Evolutionary conservation across 2,888 invertebrate genomes (phyloP), one percentile per base, ranked within the genome.

Genomic region (Tuta absoluta): DNA sequence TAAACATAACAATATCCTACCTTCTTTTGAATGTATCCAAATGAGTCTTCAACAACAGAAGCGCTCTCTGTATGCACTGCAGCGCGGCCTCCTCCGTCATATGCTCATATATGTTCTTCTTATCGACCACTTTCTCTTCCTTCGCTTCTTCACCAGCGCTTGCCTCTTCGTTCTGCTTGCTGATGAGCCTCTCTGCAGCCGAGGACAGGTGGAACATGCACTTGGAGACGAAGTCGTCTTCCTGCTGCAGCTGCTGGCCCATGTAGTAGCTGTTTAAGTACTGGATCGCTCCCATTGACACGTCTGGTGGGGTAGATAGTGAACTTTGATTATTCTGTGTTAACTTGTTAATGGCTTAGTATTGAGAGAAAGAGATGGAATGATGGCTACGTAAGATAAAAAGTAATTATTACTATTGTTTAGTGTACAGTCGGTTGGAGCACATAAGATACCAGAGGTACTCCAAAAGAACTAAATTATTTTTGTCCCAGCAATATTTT

Each of bases 261-360:
- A 98, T 97, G 86, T 98, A 98, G 85, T 97, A 98, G 78, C 96
- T 95, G 84, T 98, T 98, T 64, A 98, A 93, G 81, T 98, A 98
- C 81, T 98, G 97, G 73, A 98, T 98, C 0, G 98, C 98, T 2
- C 98, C 96, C 94, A 98, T 95, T 70, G 98, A 98, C 1, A 98
- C 98, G 80, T 98, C 98, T 86, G 75, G 0, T 75, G 75, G 51
- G 23, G 33, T 21, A 23, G 11, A 53, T 14, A 33, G 4, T 28
- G n/a, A 11, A 37, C 2, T 33, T n/a, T n/a, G n/a, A n/a, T n/a
- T n/a, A n/a, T n/a, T 48, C 48, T 19, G 8, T 48, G 19, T 19
- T 3, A 48, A 48, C 19, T 48, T 48, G 19, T 48, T 14, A 41
- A 12, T 8, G 41, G 1, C 1, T 38, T n/a, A 28, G 4, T 24